Conservation (phyloP, 2,797 vertebrate species). For the Protosalanx chinensis region DNA sequence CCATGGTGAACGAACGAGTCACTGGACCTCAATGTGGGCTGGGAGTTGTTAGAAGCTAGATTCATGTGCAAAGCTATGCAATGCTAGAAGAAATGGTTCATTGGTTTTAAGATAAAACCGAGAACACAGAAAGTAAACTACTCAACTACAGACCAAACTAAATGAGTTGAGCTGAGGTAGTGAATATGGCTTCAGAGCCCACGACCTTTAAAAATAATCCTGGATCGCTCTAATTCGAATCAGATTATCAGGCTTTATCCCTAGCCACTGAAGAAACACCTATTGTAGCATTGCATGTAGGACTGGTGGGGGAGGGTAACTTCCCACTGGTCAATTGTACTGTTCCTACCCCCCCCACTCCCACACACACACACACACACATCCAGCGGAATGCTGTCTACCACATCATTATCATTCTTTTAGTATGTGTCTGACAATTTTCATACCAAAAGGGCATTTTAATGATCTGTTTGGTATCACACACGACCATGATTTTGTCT, state of each 20-base stretch:
- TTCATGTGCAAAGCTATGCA: too few relatives aligned
- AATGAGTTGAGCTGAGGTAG: slow-evolving; percentile 56
- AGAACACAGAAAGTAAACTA: too few relatives aligned
- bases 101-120: too few relatives aligned
- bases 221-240: slow-evolving; percentile 73
- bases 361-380: too few relatives aligned
- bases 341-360: background rate
- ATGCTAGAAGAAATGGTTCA: too few relatives aligned
- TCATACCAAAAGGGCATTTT: background rate
- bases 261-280: slow-evolving; percentile 29
- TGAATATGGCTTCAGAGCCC: slow-evolving; percentile 60
- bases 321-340: background rate
- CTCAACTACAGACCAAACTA: too few relatives aligned
- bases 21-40: background rate
- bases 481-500: background rate
- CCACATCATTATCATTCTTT: background rate
- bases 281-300: slow-evolving; percentile 11
- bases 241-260: slow-evolving; percentile 68
- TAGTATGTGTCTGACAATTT: background rate
- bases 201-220: slow-evolving; percentile 79
- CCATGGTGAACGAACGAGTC: background rate
- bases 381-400: background rate
- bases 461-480: too few relatives aligned
- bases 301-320: background rate
- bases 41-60: background rate